phyloP scores from a whole-genome alignment of 2,113 vertebrate species.

The Hassar affinis region DNA sequence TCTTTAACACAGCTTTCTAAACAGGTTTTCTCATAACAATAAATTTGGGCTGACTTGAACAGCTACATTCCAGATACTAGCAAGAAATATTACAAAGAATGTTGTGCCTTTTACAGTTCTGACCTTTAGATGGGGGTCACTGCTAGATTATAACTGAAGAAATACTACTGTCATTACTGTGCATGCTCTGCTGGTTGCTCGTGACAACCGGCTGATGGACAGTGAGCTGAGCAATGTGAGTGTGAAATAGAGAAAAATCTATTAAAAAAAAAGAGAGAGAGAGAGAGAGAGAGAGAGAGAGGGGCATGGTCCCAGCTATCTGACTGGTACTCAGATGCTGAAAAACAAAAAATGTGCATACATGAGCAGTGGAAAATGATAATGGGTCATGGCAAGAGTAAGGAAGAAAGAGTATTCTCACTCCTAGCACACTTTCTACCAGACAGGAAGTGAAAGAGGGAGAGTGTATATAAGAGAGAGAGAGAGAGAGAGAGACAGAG shows the following conservation, averaged over 20 bases:
- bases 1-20: neutral
- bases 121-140: neutral
- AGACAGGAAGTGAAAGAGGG: neutral
- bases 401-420: neutral
- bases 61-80: neutral
- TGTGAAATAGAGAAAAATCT: constrained; percentile 51
- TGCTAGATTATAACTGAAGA: neutral
- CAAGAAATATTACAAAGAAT: neutral
- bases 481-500: constrained; percentile 1
- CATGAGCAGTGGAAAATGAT: neutral
- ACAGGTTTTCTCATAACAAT: neutral
- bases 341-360: neutral
- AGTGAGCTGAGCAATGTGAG: constrained; percentile 33
- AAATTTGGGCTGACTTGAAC: neutral
- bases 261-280: constrained; percentile 1
- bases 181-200: neutral
- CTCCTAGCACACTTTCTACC: neutral
- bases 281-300: neutral
- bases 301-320: neutral
- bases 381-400: neutral
- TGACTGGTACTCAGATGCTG: neutral
- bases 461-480: neutral
- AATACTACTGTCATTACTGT: neutral
- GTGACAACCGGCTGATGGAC: constrained; percentile 9
- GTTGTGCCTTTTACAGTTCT: neutral